Percentiles rank a stretch among this genome's conserved stretches.
These are phyloP conservation scores for Pungitius pungitius DNA, from an alignment of 2,113 vertebrate genomes.

Conservation along the genomic window DNA sequence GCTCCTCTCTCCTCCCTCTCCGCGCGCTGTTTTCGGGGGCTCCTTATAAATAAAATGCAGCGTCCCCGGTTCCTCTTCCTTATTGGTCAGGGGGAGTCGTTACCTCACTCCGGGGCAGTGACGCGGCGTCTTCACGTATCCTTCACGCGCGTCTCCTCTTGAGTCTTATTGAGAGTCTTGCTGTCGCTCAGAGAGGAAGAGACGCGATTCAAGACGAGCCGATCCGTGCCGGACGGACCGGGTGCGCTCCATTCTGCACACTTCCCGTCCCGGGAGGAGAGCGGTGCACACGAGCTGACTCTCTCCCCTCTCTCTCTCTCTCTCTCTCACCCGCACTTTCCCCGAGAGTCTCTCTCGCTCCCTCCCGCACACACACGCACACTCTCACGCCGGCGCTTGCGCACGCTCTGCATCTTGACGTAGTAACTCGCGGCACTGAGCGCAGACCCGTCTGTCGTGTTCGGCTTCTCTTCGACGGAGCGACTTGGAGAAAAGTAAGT, in stretches of 20 bases:
- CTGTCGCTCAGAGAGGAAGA: conserved; percentile 35
- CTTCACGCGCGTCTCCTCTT: conserved; percentile 68
- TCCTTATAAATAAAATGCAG: conserved; percentile 71
- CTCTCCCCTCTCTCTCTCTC: conserved; percentile 36
- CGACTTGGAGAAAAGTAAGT: conserved; percentile 66
- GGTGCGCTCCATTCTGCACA: conserved; percentile 59
- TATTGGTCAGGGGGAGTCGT: conserved; percentile 77
- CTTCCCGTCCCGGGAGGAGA: conserved; percentile 68
- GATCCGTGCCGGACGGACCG: conserved; percentile 44
- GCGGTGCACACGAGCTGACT: conserved; percentile 62
- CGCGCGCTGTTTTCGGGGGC: conserved; percentile 24
- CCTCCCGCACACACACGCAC: background rate
- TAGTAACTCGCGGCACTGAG: conserved; percentile 62
- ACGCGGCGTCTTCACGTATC: conserved; percentile 77
- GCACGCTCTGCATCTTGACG: conserved; percentile 42
- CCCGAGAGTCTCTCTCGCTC: background rate
- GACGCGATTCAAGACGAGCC: conserved; percentile 19
- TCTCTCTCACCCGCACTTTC: conserved; percentile 11
- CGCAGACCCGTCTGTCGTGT: conserved; percentile 48
- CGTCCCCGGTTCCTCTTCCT: conserved; percentile 64
- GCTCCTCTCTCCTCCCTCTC: conserved; percentile 3
- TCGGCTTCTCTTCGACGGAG: conserved; percentile 51
- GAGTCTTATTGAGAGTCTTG: conserved; percentile 66
- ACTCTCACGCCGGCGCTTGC: conserved; percentile 19
- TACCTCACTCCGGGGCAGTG: conserved; percentile 71